These are phyloP conservation scores for Drosophila colorata DNA, from an alignment of 2,888 invertebrate genomes.

Conservation along the genomic window DNA sequence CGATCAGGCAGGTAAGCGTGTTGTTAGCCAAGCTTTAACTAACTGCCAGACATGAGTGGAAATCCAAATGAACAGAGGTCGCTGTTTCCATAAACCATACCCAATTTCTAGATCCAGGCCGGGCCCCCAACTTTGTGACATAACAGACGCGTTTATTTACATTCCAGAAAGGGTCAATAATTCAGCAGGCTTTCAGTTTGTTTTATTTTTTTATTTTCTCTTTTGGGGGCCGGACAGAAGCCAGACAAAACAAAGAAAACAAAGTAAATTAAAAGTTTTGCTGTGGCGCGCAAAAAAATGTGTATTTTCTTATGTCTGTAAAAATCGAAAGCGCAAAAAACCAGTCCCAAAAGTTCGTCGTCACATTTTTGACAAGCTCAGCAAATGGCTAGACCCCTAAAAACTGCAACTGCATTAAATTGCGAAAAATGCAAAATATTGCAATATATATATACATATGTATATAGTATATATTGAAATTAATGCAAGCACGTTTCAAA, in stretches of 20 bases:
- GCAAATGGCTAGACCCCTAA: conserved; percentile 41
- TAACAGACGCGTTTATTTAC: conserved; percentile 45
- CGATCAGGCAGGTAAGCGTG: conserved; percentile 85
- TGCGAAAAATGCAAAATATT: conserved; percentile 41
- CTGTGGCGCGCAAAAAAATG: too few species aligned
- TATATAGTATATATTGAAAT: conserved; percentile 27
- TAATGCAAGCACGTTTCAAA: conserved; percentile 48
- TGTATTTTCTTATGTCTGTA: conserved; percentile 3
- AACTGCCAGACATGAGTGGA: conserved; percentile 59
- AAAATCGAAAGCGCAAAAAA: conserved; percentile 35
- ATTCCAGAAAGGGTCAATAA: conserved; percentile 55
- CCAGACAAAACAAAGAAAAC: conserved; percentile 15
- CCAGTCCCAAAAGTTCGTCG: conserved; percentile 30
- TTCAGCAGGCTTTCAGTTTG: conserved; percentile 10
- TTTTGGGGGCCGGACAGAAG: conserved; percentile 58
- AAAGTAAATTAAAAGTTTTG: background rate
- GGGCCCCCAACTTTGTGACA: conserved; percentile 54
- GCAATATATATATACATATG: conserved; percentile 12
- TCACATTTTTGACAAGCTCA: conserved; percentile 47
- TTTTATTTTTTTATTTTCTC: background rate
- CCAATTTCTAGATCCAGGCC: conserved; percentile 29
- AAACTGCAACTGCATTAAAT: conserved; percentile 32
- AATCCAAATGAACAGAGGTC: conserved; percentile 3
- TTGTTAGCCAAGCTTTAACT: conserved; percentile 84
- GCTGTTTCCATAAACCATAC: conserved; percentile 9